Evolutionary conservation across 2,797 vertebrate genomes (phyloP).

Genomic region (Chanos chanos): DNA sequence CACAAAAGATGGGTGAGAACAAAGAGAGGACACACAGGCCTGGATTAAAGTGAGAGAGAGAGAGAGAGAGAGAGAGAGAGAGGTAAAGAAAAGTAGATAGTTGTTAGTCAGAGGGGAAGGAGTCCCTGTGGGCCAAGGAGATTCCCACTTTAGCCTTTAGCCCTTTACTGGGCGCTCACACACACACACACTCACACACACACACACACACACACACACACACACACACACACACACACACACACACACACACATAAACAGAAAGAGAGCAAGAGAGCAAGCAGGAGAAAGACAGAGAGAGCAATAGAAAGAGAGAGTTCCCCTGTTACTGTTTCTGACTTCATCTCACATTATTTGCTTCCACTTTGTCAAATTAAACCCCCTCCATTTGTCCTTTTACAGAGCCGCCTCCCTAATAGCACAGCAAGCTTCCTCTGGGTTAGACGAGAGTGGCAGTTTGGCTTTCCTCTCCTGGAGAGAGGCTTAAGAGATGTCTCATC

Average conservation of each 20-base stretch:
- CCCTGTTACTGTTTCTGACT: conserved; percentile 3
- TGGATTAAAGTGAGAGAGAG: neutral
- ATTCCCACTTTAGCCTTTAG: conserved; percentile 23
- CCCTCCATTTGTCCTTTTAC: conserved; percentile 6
- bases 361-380: conserved; percentile 10
- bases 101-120: conserved; percentile 17
- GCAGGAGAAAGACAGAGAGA: too few relatives aligned
- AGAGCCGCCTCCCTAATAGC: conserved; percentile 8
- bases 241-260: conserved; percentile 1
- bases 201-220: conserved; percentile 7
- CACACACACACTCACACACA: conserved; percentile 20
- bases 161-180: conserved; percentile 37
- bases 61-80: neutral
- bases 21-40: neutral
- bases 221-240: neutral
- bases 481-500: conserved; percentile 26
- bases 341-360: conserved; percentile 26
- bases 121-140: conserved; percentile 12
- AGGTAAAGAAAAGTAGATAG: neutral
- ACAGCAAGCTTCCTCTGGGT: conserved; percentile 14
- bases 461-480: conserved; percentile 28
- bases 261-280: too few relatives aligned
- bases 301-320: too few relatives aligned
- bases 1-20: neutral
- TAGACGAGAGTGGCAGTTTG: conserved; percentile 20